Conservation (phyloP, 2,113 vertebrate genomes). For the pig (Sus scrofa) region DNA sequence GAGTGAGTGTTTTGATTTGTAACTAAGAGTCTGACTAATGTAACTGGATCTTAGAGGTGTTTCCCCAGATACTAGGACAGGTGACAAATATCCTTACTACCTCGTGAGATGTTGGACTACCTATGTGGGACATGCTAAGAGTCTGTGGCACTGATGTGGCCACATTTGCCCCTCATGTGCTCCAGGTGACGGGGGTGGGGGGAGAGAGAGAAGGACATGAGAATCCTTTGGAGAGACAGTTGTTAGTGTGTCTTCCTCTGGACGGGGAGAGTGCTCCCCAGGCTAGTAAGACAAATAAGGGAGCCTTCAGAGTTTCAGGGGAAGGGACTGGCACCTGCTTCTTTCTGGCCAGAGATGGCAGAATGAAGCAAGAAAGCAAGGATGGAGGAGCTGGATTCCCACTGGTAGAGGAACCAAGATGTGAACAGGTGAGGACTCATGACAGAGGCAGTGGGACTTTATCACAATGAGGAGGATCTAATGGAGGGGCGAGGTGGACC, state of each 20-base stretch:
- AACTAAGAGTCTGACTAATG: constrained; percentile 39
- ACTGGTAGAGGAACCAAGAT: not conserved
- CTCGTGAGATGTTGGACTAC: not conserved
- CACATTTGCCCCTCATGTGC: not conserved
- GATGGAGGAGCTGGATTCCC: not conserved
- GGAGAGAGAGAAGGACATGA: not conserved
- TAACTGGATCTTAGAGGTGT: constrained; percentile 24
- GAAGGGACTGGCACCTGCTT: not conserved
- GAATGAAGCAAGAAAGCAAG: not conserved
- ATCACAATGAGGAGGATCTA: not conserved
- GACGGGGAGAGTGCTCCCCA: not conserved
- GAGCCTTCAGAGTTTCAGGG: not conserved
- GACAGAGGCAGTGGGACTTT: not conserved
- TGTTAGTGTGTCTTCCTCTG: not conserved
- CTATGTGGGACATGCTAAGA: not conserved
- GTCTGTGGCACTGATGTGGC: not conserved
- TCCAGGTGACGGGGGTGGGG: not conserved
- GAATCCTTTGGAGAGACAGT: not conserved
- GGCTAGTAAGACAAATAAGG: not conserved
- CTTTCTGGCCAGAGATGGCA: not conserved
- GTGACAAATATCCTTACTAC: constrained; percentile 28
- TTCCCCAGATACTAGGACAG: not conserved
- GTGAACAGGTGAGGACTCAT: not conserved
- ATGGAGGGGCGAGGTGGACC: not conserved
- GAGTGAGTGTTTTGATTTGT: constrained; percentile 28